A percentile compares a stretch with the other conserved stretches of the same genome.
Evolutionary conservation across 2,888 invertebrate genomes (phyloP).

Genomic region (Actias luna): DNA sequence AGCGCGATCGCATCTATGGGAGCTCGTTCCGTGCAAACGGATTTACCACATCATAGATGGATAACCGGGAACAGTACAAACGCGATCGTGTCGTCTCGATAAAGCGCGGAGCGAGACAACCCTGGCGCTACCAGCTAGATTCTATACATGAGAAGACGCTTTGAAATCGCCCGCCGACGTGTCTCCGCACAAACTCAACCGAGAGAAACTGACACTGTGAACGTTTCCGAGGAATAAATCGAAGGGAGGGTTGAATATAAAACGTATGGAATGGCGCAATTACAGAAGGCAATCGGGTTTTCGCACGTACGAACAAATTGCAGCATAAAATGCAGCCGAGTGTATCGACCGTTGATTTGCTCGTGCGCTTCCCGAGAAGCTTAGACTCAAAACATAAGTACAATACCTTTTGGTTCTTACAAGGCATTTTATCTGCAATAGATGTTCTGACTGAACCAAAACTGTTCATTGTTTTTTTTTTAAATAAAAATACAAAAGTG

Average conservation of each 20-base stretch:
- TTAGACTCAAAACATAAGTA: too few species aligned
- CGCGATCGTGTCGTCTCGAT: conserved; percentile 17
- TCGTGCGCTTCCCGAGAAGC: neutral
- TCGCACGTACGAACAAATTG: conserved; percentile 78
- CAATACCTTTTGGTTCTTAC: too few species aligned
- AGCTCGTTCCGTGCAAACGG: conserved; percentile 14
- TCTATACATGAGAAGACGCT: neutral
- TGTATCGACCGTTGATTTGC: neutral
- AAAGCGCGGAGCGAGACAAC: conserved; percentile 5
- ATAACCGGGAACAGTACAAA: conserved; percentile 27
- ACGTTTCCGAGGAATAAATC: conserved; percentile 58
- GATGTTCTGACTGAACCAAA: too few species aligned
- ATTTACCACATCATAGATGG: conserved; percentile 26
- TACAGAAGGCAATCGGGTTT: conserved; percentile 63
- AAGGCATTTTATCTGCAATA: too few species aligned
- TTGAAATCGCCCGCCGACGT: conserved; percentile 21
- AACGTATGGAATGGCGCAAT: conserved; percentile 51
- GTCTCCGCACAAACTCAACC: conserved; percentile 36
- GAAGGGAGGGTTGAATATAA: conserved; percentile 46
- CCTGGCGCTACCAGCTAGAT: conserved; percentile 29
- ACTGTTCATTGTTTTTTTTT: too few species aligned
- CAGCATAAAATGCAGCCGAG: conserved; percentile 45
- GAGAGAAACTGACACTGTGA: conserved; percentile 49
- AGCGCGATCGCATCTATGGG: conserved; percentile 40
- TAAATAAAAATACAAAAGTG: too few species aligned